Evolutionary conservation across 30 jellyfish, hydroid and myxozoan species (phyloP).

Genomic region (Aurelia sp.): DNA sequence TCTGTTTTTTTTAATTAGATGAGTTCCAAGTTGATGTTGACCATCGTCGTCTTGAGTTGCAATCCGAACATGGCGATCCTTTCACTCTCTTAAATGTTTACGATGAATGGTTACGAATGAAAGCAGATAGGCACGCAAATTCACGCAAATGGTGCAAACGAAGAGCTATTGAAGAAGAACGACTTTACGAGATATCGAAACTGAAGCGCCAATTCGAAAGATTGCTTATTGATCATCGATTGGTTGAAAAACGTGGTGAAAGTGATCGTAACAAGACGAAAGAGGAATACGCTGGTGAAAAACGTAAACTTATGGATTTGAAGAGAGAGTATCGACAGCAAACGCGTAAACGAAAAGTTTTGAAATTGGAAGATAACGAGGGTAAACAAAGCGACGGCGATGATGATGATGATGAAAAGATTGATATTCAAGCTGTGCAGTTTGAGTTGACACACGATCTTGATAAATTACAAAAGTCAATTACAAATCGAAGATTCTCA

Average conservation of each 20-base stretch:
- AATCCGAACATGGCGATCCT: constrained; percentile 98
- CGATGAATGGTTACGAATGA: constrained; percentile 94
- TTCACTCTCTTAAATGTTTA: constrained; percentile 82
- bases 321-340: constrained; percentile 77
- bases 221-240: constrained; percentile 69
- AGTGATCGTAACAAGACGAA: constrained; percentile 11
- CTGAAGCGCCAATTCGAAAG: constrained; percentile 92
- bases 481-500: constrained; percentile 68
- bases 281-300: constrained; percentile 39
- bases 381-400: constrained; percentile 8
- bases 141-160: constrained; percentile 96
- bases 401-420: constrained; percentile 61
- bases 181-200: constrained; percentile 95
- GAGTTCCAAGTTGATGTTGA: constrained; percentile 82
- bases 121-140: constrained; percentile 73
- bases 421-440: constrained; percentile 93
- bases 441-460: constrained; percentile 88
- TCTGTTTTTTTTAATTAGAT: neutral
- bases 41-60: constrained; percentile 79
- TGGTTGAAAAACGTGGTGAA: constrained; percentile 31
- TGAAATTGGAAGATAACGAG: constrained; percentile 66
- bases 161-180: constrained; percentile 93
- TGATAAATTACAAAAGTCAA: constrained; percentile 63
- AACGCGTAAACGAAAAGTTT: constrained; percentile 81
- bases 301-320: constrained; percentile 74